Percentiles rank a stretch among this genome's conserved stretches.
phyloP scores from a whole-genome alignment of 2,797 vertebrate genomes.

The Taenioides sp. region DNA sequence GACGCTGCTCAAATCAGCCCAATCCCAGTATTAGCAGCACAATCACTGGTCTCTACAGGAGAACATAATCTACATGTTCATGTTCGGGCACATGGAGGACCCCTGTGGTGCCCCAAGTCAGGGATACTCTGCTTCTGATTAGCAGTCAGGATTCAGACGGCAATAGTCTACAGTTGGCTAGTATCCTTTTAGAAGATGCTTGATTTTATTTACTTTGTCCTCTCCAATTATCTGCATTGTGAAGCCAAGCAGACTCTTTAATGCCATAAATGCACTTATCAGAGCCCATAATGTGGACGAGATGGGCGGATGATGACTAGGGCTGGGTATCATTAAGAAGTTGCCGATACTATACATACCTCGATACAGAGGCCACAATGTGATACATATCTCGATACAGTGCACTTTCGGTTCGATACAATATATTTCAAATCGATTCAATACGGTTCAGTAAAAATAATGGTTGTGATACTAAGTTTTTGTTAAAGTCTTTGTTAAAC shows the following conservation, averaged over 20 bases:
- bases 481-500: too few relatives aligned
- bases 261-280: conserved; percentile 79
- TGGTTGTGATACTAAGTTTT: too few relatives aligned
- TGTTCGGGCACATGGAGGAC: conserved; percentile 38
- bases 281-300: conserved; percentile 69
- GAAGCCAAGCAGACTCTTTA: conserved; percentile 72
- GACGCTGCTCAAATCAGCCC: conserved; percentile 47
- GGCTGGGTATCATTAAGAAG: too few relatives aligned
- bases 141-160: conserved; percentile 39
- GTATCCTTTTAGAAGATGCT: conserved; percentile 44
- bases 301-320: conserved; percentile 64
- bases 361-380: too few relatives aligned
- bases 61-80: conserved; percentile 50
- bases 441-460: too few relatives aligned
- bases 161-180: conserved; percentile 50
- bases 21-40: conserved; percentile 42
- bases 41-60: conserved; percentile 50
- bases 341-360: too few relatives aligned
- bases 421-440: too few relatives aligned
- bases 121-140: conserved; percentile 53
- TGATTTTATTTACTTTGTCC: conserved; percentile 64
- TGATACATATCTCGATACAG: too few relatives aligned
- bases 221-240: conserved; percentile 77
- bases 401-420: too few relatives aligned
- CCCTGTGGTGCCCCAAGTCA: conserved; percentile 41